Percentiles rank a stretch among this genome's conserved stretches.
phyloP scores from a whole-genome alignment of 2,797 vertebrate genomes.

The Tarsius wallacei region DNA sequence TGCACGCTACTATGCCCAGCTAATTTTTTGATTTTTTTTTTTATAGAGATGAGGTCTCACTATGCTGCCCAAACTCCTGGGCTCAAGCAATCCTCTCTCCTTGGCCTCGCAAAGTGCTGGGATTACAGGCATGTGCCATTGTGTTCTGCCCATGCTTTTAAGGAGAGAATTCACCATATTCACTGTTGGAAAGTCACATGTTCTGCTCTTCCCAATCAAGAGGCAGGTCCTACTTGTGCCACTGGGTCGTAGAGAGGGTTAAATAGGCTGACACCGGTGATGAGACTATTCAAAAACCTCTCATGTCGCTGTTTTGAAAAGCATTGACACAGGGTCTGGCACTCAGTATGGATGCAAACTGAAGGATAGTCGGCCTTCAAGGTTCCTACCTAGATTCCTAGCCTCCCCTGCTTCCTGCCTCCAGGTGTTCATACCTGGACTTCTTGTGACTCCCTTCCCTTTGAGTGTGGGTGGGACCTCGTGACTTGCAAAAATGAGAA shows the following conservation, averaged over 20 bases:
- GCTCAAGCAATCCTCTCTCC: too few relatives aligned
- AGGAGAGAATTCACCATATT: neutral
- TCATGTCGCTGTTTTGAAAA: neutral
- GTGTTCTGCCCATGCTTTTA: neutral
- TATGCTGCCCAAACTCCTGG: too few relatives aligned
- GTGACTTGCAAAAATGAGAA: neutral
- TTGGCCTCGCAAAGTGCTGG: too few relatives aligned
- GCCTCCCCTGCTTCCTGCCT: neutral
- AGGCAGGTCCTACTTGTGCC: too few relatives aligned
- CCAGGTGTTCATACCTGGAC: too few relatives aligned
- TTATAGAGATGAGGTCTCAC: too few relatives aligned
- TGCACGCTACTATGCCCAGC: too few relatives aligned
- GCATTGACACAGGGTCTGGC: neutral
- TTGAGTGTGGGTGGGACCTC: neutral
- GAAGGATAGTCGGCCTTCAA: too few relatives aligned
- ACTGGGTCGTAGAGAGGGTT: accelerated
- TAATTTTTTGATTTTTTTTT: too few relatives aligned
- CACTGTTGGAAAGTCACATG: neutral
- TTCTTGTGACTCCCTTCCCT: neutral
- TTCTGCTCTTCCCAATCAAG: neutral
- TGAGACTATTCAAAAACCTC: neutral
- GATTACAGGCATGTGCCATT: too few relatives aligned
- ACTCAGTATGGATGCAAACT: neutral
- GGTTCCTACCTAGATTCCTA: neutral
- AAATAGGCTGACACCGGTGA: neutral